These are phyloP conservation scores for Synodontis membranacea DNA, from an alignment of 2,113 vertebrate genomes.

Conservation along the genomic window DNA sequence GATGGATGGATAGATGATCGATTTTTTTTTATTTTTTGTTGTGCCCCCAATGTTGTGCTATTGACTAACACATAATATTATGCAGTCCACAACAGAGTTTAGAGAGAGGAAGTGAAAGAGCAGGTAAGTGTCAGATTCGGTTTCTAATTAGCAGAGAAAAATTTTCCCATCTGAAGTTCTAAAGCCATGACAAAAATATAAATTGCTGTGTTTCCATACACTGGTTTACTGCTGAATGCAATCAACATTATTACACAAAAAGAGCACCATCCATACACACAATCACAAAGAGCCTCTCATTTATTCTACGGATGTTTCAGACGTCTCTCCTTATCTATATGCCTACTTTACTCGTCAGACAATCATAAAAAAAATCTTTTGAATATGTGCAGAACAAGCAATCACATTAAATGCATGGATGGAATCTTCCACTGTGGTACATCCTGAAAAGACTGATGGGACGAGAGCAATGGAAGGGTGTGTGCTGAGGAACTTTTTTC, in stretches of 20 bases:
- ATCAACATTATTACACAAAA: background rate
- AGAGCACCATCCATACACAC: background rate
- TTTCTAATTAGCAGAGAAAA: constrained; percentile 27
- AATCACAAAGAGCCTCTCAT: background rate
- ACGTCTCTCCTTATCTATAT: background rate
- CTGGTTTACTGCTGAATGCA: background rate
- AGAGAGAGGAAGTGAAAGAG: constrained; percentile 9
- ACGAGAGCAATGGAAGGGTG: background rate
- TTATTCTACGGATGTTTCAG: background rate
- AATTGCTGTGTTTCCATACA: background rate
- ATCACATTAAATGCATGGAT: background rate
- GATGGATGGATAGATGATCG: too few species aligned
- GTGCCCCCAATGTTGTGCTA: background rate
- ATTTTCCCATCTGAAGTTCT: background rate
- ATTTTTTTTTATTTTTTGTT: too few species aligned
- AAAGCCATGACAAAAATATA: background rate
- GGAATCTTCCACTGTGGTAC: background rate
- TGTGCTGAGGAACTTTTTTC: constrained; percentile 13
- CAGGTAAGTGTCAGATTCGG: constrained; percentile 12
- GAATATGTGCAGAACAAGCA: background rate
- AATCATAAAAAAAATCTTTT: background rate
- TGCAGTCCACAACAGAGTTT: background rate
- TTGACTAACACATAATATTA: background rate
- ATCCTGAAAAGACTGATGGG: constrained; percentile 8
- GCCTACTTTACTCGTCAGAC: background rate